Evolutionary conservation across 2,113 vertebrate species (phyloP), one percentile per base, ranked within the genome.

Genomic region (Carettochelys insculpta): DNA sequence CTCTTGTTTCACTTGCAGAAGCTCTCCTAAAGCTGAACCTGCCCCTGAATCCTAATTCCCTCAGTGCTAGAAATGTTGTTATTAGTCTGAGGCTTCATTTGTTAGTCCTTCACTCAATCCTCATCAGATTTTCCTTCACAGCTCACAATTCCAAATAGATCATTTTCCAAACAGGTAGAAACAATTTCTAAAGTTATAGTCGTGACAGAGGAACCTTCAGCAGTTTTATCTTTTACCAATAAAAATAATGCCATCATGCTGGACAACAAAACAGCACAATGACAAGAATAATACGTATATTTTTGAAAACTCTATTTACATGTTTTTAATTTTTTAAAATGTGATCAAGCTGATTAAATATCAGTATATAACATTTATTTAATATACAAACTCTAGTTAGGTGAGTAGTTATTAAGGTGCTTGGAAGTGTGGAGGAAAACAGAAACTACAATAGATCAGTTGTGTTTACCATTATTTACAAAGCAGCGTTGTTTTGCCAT

Each of bases 381-480:
- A 77, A 6, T 31, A 22, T 89, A 97, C 90, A 97, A 97, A 95
- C 90, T 80, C 88, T 88, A 31, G 80, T 95, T 92, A 92, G 95
- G 73, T 3, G 91, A 95, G 88, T 83, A 79, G 54, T 90, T 13
- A 47, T 78, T 97, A 97, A 98, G 96, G 97, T 97, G 97, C 96
- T 91, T 88, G 8, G 83, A 94, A 91, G 86, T 90, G 95, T 91
- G 89, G 90, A 31, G 88, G 95, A 94, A 83, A 88, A 87, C 8
- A 93, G 90, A 80, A 80, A 92, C 78, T 85, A 22, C 58, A 79
- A 84, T 51, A 89, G 71, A 58, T 77, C 83, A 43, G 68, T 10
- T 31, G 81, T 8, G 93, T 52, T 52, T 6, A n/a, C 14, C 4
- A 45, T 95, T 92, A 89, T 92, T 87, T 88, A 83, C 91, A 95